Conservation (phyloP, 2,113 vertebrate species). For the Oryzias woworae region DNA sequence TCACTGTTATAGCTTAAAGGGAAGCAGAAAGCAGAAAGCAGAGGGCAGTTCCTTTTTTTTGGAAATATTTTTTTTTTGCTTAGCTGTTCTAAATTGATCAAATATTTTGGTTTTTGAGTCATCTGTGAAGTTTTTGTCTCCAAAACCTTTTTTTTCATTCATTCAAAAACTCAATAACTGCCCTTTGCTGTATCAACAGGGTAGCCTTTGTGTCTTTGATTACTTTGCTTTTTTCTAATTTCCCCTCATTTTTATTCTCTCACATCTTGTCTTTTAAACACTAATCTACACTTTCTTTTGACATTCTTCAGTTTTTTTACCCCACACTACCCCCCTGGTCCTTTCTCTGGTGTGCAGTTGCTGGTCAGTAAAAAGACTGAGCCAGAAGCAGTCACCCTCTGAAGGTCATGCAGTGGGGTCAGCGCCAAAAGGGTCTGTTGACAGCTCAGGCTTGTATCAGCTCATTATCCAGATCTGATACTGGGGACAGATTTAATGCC, state of each 20-base stretch:
- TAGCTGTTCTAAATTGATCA: no score
- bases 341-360: slow-evolving; percentile 30
- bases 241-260: not conserved
- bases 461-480: slow-evolving; percentile 68
- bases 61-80: no score
- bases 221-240: not conserved
- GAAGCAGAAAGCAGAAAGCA: no score
- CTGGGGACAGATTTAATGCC: slow-evolving; percentile 65
- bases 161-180: not conserved
- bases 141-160: not conserved
- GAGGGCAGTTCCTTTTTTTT: no score
- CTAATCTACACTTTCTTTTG: slow-evolving; percentile 5
- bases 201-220: not conserved
- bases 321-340: slow-evolving; percentile 3
- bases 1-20: no score
- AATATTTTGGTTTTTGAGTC: no score
- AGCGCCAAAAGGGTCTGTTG: slow-evolving; percentile 50
- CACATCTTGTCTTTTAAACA: slow-evolving; percentile 8
- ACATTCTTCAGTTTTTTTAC: slow-evolving; percentile 1
- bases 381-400: slow-evolving; percentile 39
- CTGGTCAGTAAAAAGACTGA: slow-evolving; percentile 55
- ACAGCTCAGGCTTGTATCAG: slow-evolving; percentile 44
- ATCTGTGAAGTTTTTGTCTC: not conserved
- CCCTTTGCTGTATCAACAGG: slow-evolving; percentile 2
- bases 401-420: slow-evolving; percentile 59